Base-by-base conservation (phyloP, 2,113 vertebrate species). In the Lagenorhynchus albirostris region DNA sequence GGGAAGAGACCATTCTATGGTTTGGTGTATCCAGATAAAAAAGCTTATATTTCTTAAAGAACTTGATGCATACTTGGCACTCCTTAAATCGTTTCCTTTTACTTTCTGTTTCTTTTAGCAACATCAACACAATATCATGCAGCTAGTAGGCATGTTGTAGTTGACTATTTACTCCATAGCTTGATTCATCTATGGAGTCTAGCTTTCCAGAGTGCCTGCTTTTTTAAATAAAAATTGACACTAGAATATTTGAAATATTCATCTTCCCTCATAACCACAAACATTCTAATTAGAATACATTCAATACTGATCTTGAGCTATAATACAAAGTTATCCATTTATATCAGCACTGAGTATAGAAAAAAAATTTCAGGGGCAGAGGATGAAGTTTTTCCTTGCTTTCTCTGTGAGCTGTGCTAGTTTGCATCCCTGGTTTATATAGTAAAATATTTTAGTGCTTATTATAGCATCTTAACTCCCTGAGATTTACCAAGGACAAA, bases 401-500 rank as follows among this genome's bases (percentile, higher is more conserved):
- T 94, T 94, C 36, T 88, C 60, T 70, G 14, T 91, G 58, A 60
- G 77, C 47, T 60, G 55, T 68, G 17, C 26, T 94, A 41, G 44
- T 97, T 67, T 97, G 79, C 44, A 89, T 60, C 68, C 20, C 50
- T 94, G 65, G 80, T 68, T 97, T 97, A 63, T 44, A 26, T 63
- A 25, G 6, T 82, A 86, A 89, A 95, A 62, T 95, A 83, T 92
- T 82, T 97, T 91, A 85, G 25, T 63, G 67, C 83, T 96, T 90
- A 89, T 80, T 97, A 70, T 21, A 92, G 33, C 58, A 60, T 81
- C 95, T 92, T 68, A 92, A 97, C 89, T 97, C 89, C 47, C 44
- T 23, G 25, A 95, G 92, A 89, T 92, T 97, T 91, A 97, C 94
- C 62, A 95, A 96, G 92, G 96, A 97, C 76, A 94, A 96, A 89